Evolutionary conservation across 1,140 invertebrate species (phyloP).

Genomic region (Cyrtorhinus lividipennis): DNA sequence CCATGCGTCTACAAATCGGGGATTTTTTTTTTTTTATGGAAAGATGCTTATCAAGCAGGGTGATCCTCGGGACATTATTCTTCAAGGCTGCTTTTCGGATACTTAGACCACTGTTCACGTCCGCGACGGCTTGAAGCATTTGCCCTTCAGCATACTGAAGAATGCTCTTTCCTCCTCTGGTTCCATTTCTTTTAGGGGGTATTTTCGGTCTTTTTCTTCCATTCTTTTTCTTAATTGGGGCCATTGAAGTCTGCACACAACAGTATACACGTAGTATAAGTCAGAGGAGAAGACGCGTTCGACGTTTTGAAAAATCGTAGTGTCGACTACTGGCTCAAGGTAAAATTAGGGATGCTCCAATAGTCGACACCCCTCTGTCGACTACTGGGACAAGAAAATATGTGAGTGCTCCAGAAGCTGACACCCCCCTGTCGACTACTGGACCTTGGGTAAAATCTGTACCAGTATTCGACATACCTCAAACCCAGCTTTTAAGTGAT

Average conservation of each 20-base stretch:
- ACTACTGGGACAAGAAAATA: not conserved
- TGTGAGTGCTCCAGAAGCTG: not conserved
- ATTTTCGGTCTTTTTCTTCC: not conserved
- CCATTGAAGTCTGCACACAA: slow-evolving; percentile 4
- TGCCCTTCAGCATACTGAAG: slow-evolving; percentile 6
- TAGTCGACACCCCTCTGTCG: slow-evolving; percentile 1
- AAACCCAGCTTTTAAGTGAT: not conserved
- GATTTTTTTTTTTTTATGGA: not conserved
- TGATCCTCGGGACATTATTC: slow-evolving; percentile 1
- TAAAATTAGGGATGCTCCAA: not conserved
- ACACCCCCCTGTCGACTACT: slow-evolving; percentile 7
- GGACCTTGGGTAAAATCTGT: slow-evolving; percentile 2
- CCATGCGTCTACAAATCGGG: slow-evolving; percentile 19
- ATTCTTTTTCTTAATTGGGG: slow-evolving; percentile 5
- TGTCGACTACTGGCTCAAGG: slow-evolving; percentile 1
- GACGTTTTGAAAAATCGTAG: not conserved
- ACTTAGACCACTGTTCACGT: slow-evolving; percentile 6
- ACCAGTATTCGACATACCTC: slow-evolving; percentile 6
- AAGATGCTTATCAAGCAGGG: slow-evolving; percentile 7
- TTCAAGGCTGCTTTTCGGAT: slow-evolving; percentile 4
- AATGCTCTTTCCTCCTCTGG: slow-evolving; percentile 5
- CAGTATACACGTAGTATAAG: not conserved
- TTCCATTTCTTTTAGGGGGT: not conserved
- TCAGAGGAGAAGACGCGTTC: not conserved
- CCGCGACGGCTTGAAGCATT: slow-evolving; percentile 2